phyloP scores from a whole-genome alignment of 2,888 invertebrate species.

The Heliconius charithonia region DNA sequence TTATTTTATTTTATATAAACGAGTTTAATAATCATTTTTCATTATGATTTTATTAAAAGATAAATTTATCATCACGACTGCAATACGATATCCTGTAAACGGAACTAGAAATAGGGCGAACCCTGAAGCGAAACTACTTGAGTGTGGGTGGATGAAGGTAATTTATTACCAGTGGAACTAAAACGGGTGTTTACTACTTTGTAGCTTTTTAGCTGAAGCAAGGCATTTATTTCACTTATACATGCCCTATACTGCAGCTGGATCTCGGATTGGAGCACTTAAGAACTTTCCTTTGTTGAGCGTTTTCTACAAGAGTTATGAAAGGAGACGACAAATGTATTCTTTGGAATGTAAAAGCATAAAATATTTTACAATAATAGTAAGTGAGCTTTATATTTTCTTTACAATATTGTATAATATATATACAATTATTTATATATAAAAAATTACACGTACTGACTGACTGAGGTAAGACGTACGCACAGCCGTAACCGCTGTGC shows the following conservation, averaged over 20 bases:
- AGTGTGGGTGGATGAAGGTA: conserved; percentile 43
- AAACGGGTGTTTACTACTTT: conserved; percentile 45
- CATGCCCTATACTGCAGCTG: conserved; percentile 42
- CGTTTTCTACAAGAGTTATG: conserved; percentile 32
- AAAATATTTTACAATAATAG: conserved; percentile 20
- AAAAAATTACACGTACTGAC: too few relatives aligned
- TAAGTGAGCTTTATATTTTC: not conserved
- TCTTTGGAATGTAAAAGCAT: conserved; percentile 27
- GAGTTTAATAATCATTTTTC: not conserved
- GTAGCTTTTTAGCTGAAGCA: conserved; percentile 42
- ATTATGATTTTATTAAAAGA: not conserved
- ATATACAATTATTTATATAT: too few relatives aligned
- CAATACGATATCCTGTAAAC: conserved; percentile 35
- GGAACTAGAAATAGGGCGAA: conserved; percentile 28
- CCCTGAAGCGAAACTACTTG: conserved; percentile 41
- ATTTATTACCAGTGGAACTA: conserved; percentile 45
- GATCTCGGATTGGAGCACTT: conserved; percentile 42
- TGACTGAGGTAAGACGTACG: too few relatives aligned
- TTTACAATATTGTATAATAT: not conserved
- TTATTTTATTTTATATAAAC: not conserved
- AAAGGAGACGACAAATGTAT: conserved; percentile 36
- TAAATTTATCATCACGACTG: not conserved
- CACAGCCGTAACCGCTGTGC: too few relatives aligned
- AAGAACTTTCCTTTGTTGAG: conserved; percentile 36
- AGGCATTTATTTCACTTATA: conserved; percentile 44